phyloP scores from a whole-genome alignment of 2,888 invertebrate genomes.

The Rutpela maculata region DNA sequence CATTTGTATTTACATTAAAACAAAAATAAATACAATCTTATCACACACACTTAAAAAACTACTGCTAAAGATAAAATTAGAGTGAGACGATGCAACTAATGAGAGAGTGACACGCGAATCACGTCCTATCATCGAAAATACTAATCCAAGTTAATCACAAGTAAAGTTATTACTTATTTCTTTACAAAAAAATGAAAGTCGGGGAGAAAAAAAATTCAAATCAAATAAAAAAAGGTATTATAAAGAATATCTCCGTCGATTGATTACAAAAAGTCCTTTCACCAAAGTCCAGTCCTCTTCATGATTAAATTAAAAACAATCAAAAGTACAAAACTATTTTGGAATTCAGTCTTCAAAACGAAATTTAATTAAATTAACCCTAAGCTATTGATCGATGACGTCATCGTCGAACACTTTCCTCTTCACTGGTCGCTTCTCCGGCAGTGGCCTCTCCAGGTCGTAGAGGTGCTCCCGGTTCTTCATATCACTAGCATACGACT shows the following conservation, averaged over 20 bases:
- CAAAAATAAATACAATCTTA: constrained; percentile 56
- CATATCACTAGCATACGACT: constrained; percentile 76
- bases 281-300: constrained; percentile 4
- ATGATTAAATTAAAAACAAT: constrained; percentile 17
- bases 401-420: constrained; percentile 59
- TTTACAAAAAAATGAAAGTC: constrained; percentile 7
- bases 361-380: constrained; percentile 48
- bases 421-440: constrained; percentile 66
- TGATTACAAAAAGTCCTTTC: neutral
- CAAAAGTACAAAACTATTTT: constrained; percentile 39
- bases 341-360: constrained; percentile 60
- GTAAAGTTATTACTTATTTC: constrained; percentile 23
- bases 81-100: constrained; percentile 15
- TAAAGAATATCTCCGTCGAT: neutral
- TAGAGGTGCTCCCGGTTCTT: constrained; percentile 75
- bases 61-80: constrained; percentile 38
- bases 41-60: constrained; percentile 55
- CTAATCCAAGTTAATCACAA: constrained; percentile 35
- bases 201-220: constrained; percentile 3
- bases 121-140: constrained; percentile 19
- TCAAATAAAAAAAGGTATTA: neutral
- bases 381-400: constrained; percentile 37
- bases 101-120: constrained; percentile 12
- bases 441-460: constrained; percentile 71
- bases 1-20: constrained; percentile 55